Percentiles rank a stretch among this genome's conserved stretches.
Evolutionary conservation across 1,140 invertebrate genomes (phyloP).

Genomic region (Hycleus phaleratus): DNA sequence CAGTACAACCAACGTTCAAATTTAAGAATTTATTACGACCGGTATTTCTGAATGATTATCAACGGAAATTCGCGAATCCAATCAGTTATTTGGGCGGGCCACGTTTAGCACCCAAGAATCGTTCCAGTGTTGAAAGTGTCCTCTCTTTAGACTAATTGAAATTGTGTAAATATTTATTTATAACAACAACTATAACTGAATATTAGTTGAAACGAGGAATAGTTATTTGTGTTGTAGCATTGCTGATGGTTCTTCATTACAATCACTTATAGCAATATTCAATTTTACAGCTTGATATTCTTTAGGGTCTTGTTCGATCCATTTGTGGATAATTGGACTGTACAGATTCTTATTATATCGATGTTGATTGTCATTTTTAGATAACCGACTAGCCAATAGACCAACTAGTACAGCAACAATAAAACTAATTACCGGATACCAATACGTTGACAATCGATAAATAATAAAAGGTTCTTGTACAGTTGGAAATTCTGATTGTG

Average conservation of each 20-base stretch:
- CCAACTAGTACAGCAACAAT: background rate
- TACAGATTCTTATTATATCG: background rate
- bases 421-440: slow-evolving; percentile 2
- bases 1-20: background rate
- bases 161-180: background rate
- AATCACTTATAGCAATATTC: too few relatives aligned
- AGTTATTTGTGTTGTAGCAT: too few relatives aligned
- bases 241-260: too few relatives aligned
- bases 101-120: slow-evolving; percentile 45
- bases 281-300: too few relatives aligned
- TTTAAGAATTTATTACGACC: slow-evolving; percentile 32
- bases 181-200: too few relatives aligned
- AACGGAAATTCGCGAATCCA: slow-evolving; percentile 58
- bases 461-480: background rate
- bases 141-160: slow-evolving; percentile 57
- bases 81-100: slow-evolving; percentile 65
- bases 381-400: background rate
- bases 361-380: background rate
- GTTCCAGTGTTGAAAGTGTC: slow-evolving; percentile 59
- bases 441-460: background rate
- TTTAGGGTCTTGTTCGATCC: too few relatives aligned
- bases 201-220: too few relatives aligned
- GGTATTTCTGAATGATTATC: slow-evolving; percentile 46
- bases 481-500: background rate
- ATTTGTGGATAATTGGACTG: background rate